Evolutionary conservation across 2,888 invertebrate genomes (phyloP).

Genomic region (Macrosiphum euphorbiae): DNA sequence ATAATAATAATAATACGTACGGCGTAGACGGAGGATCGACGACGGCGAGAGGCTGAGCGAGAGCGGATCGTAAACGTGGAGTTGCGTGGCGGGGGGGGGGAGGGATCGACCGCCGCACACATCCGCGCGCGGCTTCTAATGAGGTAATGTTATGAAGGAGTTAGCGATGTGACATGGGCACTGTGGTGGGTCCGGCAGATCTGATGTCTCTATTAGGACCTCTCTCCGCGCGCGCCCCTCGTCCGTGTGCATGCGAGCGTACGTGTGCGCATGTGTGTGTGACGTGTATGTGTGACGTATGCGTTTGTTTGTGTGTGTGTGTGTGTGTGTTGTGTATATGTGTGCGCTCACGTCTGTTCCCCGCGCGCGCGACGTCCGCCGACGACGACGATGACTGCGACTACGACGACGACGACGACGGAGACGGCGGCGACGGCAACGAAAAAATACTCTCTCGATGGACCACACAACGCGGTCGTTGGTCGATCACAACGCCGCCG

Average conservation of each 20-base stretch:
- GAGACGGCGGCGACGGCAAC: constrained; percentile 22
- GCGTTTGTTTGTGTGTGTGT: background rate
- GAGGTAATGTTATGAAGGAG: constrained; percentile 66
- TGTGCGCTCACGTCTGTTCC: background rate
- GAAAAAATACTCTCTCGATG: constrained; percentile 61
- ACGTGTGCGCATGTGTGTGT: background rate
- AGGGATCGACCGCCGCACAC: constrained; percentile 42
- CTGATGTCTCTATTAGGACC: constrained; percentile 67
- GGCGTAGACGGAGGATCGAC: background rate
- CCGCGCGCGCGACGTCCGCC: constrained; percentile 47
- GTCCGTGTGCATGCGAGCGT: background rate
- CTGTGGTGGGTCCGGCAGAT: constrained; percentile 67
- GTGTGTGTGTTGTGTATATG: background rate
- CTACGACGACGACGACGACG: constrained; percentile 33
- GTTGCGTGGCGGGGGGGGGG: background rate
- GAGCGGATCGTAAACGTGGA: constrained; percentile 6
- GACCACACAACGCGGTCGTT: constrained; percentile 65
- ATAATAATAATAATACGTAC: constrained; percentile 12
- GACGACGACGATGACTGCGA: constrained; percentile 23
- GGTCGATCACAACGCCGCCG: constrained; percentile 64
- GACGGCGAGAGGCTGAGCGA: background rate
- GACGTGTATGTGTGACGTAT: background rate
- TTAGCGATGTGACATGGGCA: constrained; percentile 67
- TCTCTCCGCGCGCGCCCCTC: constrained; percentile 61
- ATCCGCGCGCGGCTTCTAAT: constrained; percentile 61